Percentiles rank a stretch among this genome's conserved stretches.
phyloP scores from a whole-genome alignment of 2,888 invertebrate species.

The Parthenolecanium corni region DNA sequence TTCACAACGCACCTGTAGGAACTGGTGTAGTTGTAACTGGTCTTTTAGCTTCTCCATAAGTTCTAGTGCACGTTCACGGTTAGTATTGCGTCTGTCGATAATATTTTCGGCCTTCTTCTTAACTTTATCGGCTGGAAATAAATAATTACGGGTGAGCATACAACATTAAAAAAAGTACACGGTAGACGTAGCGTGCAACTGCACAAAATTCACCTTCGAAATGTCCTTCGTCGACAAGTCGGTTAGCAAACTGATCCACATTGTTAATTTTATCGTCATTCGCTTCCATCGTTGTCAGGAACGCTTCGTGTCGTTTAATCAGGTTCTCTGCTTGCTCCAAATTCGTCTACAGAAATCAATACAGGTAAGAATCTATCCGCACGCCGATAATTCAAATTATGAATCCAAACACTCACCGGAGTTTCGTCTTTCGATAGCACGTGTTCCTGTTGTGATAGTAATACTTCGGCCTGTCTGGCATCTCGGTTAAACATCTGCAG shows the following conservation, averaged over 20 bases:
- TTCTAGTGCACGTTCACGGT: conserved; percentile 80
- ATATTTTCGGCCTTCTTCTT: conserved; percentile 92
- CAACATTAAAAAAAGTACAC: too few species aligned
- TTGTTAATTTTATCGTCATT: conserved; percentile 99
- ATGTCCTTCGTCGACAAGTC: conserved; percentile 82
- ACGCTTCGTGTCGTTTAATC: conserved; percentile 95
- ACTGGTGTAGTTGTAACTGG: conserved; percentile 90
- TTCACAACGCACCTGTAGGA: conserved; percentile 46
- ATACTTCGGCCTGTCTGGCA: conserved; percentile 92
- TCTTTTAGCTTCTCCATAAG: conserved; percentile 88
- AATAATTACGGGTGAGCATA: too few species aligned
- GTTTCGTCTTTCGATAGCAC: conserved; percentile 93
- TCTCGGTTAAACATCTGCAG: conserved; percentile 92
- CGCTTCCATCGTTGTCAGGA: conserved; percentile 98
- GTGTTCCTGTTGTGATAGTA: conserved; percentile 96
- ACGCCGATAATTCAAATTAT: not conserved
- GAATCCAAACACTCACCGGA: conserved; percentile 48
- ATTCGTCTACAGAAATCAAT: conserved; percentile 44
- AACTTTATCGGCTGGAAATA: conserved; percentile 68
- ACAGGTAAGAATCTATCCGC: not conserved
- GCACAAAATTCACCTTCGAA: conserved; percentile 53
- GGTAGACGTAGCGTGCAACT: too few species aligned
- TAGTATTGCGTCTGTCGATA: conserved; percentile 74
- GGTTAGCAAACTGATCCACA: conserved; percentile 85
- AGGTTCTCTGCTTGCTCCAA: conserved; percentile 95